These are phyloP conservation scores for Esox lucius DNA, from an alignment of 2,797 vertebrate genomes.

Conservation along the genomic window DNA sequence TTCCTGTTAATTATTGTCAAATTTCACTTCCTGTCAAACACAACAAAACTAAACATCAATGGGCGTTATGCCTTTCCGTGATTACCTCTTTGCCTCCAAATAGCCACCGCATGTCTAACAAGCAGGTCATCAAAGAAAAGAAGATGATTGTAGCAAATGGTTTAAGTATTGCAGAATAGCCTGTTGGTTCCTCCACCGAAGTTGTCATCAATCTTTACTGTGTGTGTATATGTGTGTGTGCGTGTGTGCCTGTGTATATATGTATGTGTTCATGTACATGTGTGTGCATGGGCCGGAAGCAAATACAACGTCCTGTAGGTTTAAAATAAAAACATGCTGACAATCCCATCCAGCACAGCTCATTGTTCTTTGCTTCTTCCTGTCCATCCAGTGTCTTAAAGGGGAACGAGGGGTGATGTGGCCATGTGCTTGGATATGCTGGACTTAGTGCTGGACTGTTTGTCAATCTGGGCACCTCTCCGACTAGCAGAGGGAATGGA, in stretches of 20 bases:
- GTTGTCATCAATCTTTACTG: slow-evolving; percentile 56
- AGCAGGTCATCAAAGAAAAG: slow-evolving; percentile 40
- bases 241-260: neutral
- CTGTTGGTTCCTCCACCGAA: slow-evolving; percentile 62
- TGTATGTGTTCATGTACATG: neutral
- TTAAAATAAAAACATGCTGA: neutral
- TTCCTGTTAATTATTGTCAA: slow-evolving; percentile 13
- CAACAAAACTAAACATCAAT: slow-evolving; percentile 40
- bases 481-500: no score
- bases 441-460: no score
- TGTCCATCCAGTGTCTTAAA: slow-evolving; percentile 1
- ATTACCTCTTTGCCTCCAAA: slow-evolving; percentile 55
- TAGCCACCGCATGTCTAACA: slow-evolving; percentile 59
- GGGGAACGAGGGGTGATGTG: neutral
- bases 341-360: slow-evolving; percentile 9
- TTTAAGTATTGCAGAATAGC: slow-evolving; percentile 52
- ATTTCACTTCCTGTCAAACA: slow-evolving; percentile 35
- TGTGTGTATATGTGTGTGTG: neutral
- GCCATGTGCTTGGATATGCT: neutral
- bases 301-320: neutral
- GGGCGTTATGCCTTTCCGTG: slow-evolving; percentile 17
- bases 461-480: no score
- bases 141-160: slow-evolving; percentile 52
- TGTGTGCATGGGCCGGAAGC: neutral
- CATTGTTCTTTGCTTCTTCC: slow-evolving; percentile 10